phyloP scores from a whole-genome alignment of 2,797 vertebrate genomes.

The Hypotaenidia philippensis region DNA sequence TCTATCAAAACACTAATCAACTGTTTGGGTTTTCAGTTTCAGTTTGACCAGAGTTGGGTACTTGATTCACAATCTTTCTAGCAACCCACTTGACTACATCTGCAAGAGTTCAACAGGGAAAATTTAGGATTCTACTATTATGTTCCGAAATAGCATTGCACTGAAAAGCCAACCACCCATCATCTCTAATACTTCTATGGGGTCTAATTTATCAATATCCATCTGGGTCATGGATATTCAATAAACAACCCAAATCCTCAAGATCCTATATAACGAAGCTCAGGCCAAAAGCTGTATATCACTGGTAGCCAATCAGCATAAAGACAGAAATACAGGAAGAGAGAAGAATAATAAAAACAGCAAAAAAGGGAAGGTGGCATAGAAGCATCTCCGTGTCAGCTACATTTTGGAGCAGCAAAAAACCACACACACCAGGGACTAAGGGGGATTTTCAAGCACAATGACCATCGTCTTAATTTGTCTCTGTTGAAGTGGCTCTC shows the following conservation, averaged over 20 bases:
- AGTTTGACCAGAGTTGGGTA: not conserved
- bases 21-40: not conserved
- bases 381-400: slow-evolving; percentile 27
- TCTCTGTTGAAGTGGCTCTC: not conserved
- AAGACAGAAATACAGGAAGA: not conserved
- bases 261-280: not conserved
- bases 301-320: slow-evolving; percentile 5
- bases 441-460: not conserved
- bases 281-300: not conserved
- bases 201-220: not conserved
- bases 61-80: not conserved
- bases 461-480: not conserved
- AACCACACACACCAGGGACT: not conserved
- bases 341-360: not conserved
- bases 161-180: not conserved
- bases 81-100: not conserved
- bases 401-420: not conserved
- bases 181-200: not conserved
- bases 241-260: not conserved
- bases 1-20: not conserved
- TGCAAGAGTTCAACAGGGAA: not conserved
- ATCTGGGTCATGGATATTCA: not conserved
- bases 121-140: not conserved
- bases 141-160: not conserved
- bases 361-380: not conserved